phyloP scores from a whole-genome alignment of 1,140 invertebrate species.

The Zaprionus inermis region DNA sequence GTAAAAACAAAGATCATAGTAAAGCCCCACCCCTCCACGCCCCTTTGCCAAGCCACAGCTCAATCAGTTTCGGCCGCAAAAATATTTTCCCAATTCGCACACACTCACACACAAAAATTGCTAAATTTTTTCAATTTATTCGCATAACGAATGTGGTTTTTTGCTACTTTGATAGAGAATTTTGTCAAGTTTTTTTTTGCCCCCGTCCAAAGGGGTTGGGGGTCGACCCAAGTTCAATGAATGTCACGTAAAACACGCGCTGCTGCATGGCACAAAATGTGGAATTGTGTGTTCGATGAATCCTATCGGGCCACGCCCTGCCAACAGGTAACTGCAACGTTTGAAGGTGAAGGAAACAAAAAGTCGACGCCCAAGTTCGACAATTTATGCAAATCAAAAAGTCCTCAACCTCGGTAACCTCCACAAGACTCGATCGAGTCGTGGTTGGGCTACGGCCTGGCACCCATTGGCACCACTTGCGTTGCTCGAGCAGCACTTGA shows the following conservation, averaged over 20 bases:
- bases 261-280: conserved; percentile 28
- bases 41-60: conserved; percentile 15
- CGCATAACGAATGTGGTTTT: conserved; percentile 8
- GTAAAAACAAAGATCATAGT: conserved; percentile 5
- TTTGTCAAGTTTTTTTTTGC: conserved; percentile 34
- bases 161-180: conserved; percentile 6
- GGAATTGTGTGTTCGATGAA: conserved; percentile 23
- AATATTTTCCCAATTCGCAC: conserved; percentile 20
- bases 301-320: conserved; percentile 37
- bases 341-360: conserved; percentile 27
- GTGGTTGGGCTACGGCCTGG: conserved; percentile 22
- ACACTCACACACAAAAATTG: conserved; percentile 34
- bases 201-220: not conserved
- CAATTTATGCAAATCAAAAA: conserved; percentile 71
- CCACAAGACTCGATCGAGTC: conserved; percentile 1
- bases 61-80: conserved; percentile 33
- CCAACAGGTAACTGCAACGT: conserved; percentile 46
- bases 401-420: conserved; percentile 8
- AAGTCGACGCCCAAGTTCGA: conserved; percentile 47
- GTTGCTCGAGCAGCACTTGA: conserved; percentile 47
- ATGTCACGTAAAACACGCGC: conserved; percentile 70
- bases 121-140: conserved; percentile 56
- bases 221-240: conserved; percentile 39
- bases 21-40: not conserved
- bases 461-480: conserved; percentile 49